Conservation (phyloP, 1,140 invertebrate genomes). For the Drosophila teissieri region DNA sequence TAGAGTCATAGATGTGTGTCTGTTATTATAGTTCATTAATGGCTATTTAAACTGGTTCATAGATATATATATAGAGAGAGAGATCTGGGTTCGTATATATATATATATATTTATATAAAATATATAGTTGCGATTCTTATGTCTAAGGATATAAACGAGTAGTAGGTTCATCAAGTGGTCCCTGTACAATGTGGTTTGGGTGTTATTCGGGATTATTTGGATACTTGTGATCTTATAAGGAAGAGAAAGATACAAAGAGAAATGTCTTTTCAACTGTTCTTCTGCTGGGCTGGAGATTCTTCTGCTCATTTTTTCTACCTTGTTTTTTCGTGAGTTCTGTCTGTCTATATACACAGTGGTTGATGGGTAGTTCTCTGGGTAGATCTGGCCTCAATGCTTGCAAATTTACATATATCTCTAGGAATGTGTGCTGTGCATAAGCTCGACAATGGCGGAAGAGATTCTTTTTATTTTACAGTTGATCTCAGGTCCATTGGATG, state of each 20-base stretch:
- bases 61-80: slow-evolving; percentile 61
- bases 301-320: slow-evolving; percentile 24
- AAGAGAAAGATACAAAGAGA: neutral
- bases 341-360: slow-evolving; percentile 51
- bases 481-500: slow-evolving; percentile 9
- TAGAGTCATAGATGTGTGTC: slow-evolving; percentile 50
- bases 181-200: slow-evolving; percentile 23
- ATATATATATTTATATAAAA: slow-evolving; percentile 42
- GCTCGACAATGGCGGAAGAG: neutral
- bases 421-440: neutral
- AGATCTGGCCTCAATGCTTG: slow-evolving; percentile 14
- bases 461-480: slow-evolving; percentile 4
- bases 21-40: slow-evolving; percentile 64
- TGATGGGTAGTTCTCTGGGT: neutral
- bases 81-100: slow-evolving; percentile 37
- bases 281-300: slow-evolving; percentile 17
- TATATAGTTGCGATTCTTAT: slow-evolving; percentile 50
- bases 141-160: slow-evolving; percentile 45
- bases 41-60: slow-evolving; percentile 66
- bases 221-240: slow-evolving; percentile 2
- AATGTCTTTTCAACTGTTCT: neutral
- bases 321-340: slow-evolving; percentile 27
- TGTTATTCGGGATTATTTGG: slow-evolving; percentile 2
- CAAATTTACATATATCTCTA: slow-evolving; percentile 22
- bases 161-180: slow-evolving; percentile 34